Base-by-base conservation (phyloP, 2,113 vertebrate genomes). In the Seriola aureovittata region DNA sequence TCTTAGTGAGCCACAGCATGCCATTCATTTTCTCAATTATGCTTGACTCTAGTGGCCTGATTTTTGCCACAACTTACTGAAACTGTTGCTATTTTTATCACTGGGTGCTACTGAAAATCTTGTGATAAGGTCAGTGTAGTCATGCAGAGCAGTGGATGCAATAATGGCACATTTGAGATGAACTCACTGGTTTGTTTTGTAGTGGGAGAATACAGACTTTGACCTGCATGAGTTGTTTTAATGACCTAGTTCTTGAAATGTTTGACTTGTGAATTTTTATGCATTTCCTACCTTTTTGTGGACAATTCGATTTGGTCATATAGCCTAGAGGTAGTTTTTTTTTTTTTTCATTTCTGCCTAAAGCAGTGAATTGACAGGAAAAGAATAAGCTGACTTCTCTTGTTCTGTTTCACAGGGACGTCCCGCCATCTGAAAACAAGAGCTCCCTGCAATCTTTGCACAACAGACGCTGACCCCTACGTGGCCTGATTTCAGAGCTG, bases 381-480 rank as follows among this genome's bases (percentile, higher is more conserved):
- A 70, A 4, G 2, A 76, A 54, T 38, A 50, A 74, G 4, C 12
- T 23, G 71, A 89, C 42, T 63, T 66, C 62, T 77, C 21, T 70
- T 82, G 5, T 86, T 90, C 13, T 89, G 29, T 55, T 86, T 81
- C 36, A 86, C 85, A 93, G 92, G 80, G 50, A 75, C 19, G 1
- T 48, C 60, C n/a, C 34, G 0, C 42, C 62, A 75, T 67, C 32
- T 71, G 77, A 73, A 57, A 86, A 80, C 60, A 79, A 85, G 58
- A 44, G 4, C 59, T 58, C 50, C 38, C 36, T 75, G 17, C 44
- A 79, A 69, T 86, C 86, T 91, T 13, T 44, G 42, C 55, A 58
- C 34, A 71, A 70, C 81, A 84, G 85, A 76, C 36, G 8, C 66
- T 78, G 70, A 84, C 59, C 75, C 75, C 46, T 38, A 46, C 50